Evolutionary conservation across 2,113 vertebrate species (phyloP).

Genomic region (Lanius collurio): DNA sequence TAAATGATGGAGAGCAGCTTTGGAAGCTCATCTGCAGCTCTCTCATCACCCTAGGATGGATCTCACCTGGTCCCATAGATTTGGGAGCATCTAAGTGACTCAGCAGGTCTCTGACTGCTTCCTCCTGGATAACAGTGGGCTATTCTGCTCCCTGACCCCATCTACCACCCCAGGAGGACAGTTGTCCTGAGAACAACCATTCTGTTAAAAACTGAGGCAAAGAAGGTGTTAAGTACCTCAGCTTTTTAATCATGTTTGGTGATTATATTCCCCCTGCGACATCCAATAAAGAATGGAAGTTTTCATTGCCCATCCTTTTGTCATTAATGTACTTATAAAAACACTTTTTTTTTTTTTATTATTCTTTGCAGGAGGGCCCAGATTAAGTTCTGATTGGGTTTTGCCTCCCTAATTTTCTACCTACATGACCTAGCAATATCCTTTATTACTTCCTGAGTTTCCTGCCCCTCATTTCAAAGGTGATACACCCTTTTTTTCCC

Average conservation of each 20-base stretch:
- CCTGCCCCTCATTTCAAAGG: background rate
- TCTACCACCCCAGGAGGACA: background rate
- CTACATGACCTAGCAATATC: background rate
- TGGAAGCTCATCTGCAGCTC: background rate
- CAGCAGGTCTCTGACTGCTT: background rate
- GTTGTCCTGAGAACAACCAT: rapidly evolving
- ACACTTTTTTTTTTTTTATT: background rate
- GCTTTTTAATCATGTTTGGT: background rate
- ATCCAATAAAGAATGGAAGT: background rate
- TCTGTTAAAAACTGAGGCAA: background rate
- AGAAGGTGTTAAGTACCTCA: background rate
- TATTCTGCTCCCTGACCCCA: background rate
- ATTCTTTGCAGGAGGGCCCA: background rate
- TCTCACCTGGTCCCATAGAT: background rate
- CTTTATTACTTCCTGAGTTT: background rate
- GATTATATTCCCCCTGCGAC: rapidly evolving
- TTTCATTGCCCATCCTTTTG: background rate
- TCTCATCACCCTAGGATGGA: background rate
- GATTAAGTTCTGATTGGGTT: background rate
- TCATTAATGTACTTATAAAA: background rate
- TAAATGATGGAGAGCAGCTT: background rate
- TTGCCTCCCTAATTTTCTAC: too few species aligned
- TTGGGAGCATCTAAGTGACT: background rate
- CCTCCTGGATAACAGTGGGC: background rate
- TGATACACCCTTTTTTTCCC: background rate